Percentiles rank a stretch among this genome's conserved stretches.
Evolutionary conservation across 2,888 invertebrate genomes (phyloP).

Genomic region (Chironomus riparius): DNA sequence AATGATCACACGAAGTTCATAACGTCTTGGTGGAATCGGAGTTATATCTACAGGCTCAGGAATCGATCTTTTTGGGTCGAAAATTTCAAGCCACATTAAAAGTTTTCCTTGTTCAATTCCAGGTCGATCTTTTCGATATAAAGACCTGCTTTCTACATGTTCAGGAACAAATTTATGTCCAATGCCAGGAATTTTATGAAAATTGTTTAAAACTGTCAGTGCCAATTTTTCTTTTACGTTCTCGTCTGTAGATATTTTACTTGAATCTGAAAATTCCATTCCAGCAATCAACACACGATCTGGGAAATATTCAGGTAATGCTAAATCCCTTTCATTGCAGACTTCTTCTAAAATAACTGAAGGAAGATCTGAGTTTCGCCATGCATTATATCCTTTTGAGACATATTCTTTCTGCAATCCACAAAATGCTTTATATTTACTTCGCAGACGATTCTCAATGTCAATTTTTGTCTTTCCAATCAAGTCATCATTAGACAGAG

Average conservation of each 20-base stretch:
- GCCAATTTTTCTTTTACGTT: slow-evolving; percentile 66
- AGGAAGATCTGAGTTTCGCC: slow-evolving; percentile 69
- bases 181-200: slow-evolving; percentile 67
- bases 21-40: slow-evolving; percentile 57
- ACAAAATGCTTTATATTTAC: slow-evolving; percentile 66
- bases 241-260: slow-evolving; percentile 39
- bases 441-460: slow-evolving; percentile 77
- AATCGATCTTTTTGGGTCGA: slow-evolving; percentile 52
- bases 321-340: slow-evolving; percentile 58
- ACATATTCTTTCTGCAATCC: slow-evolving; percentile 61
- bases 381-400: slow-evolving; percentile 59
- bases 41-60: slow-evolving; percentile 70
- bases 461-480: slow-evolving; percentile 81
- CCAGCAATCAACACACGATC: slow-evolving; percentile 48
- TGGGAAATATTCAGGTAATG: slow-evolving; percentile 46
- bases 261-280: slow-evolving; percentile 36
- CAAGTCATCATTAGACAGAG: slow-evolving; percentile 58
- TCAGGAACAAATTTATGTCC: slow-evolving; percentile 77
- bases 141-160: slow-evolving; percentile 79
- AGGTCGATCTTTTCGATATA: slow-evolving; percentile 63
- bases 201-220: slow-evolving; percentile 60
- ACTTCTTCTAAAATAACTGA: slow-evolving; percentile 60
- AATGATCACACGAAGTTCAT: slow-evolving; percentile 59
- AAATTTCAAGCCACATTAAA: slow-evolving; percentile 86
- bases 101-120: slow-evolving; percentile 75